These are phyloP conservation scores for Phyto melanocephala DNA, from an alignment of 2,888 invertebrate genomes.

Conservation along the genomic window DNA sequence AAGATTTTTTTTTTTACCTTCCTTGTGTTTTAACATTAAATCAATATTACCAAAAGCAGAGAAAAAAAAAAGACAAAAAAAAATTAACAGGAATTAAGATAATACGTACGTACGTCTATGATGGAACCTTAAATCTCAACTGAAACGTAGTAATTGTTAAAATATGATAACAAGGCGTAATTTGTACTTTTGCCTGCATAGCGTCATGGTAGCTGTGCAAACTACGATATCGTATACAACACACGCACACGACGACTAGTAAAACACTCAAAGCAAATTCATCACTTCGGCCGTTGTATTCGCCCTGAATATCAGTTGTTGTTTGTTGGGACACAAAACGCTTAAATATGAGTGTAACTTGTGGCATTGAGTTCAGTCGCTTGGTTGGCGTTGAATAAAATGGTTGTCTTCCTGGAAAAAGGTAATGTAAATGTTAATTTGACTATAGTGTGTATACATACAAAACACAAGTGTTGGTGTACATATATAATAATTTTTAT, in stretches of 20 bases:
- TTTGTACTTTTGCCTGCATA: neutral
- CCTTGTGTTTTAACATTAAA: slow-evolving; percentile 30
- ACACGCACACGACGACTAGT: slow-evolving; percentile 3
- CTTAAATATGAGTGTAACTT: slow-evolving; percentile 53
- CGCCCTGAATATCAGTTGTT: slow-evolving; percentile 57
- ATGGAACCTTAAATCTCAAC: slow-evolving; percentile 61
- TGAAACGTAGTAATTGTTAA: slow-evolving; percentile 54
- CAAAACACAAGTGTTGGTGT: too few relatives aligned
- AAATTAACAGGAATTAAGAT: neutral
- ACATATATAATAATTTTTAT: too few relatives aligned
- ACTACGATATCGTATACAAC: neutral
- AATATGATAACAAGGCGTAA: slow-evolving; percentile 47
- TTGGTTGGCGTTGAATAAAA: neutral
- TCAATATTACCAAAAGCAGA: neutral
- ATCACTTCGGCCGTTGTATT: slow-evolving; percentile 29
- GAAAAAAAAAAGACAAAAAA: neutral
- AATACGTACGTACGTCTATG: slow-evolving; percentile 48
- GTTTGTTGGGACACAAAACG: slow-evolving; percentile 23
- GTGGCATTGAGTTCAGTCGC: slow-evolving; percentile 30
- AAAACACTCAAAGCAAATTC: slow-evolving; percentile 29
- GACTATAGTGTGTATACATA: too few relatives aligned
- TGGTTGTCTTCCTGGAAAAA: neutral
- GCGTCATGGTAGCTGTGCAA: neutral
- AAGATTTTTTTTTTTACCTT: neutral
- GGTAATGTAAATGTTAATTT: too few relatives aligned